Base-by-base conservation (phyloP, 2,797 vertebrate species). In the Helarctos malayanus region DNA sequence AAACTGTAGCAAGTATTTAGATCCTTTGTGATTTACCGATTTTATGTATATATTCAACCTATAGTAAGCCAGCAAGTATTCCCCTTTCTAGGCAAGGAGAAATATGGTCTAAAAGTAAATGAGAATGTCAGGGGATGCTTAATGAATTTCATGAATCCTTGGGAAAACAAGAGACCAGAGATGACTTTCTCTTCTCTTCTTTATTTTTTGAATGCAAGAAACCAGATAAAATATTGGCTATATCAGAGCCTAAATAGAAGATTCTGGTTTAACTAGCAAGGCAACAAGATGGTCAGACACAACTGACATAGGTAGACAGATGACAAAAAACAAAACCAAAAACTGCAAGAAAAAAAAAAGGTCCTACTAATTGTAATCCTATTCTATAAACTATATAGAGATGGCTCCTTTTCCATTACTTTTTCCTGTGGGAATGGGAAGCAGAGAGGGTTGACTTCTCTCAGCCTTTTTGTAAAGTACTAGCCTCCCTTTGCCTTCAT, bases 1-100 rank as follows among this genome's bases (percentile, higher is more conserved):
- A 94, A 96, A 93, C 71, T 73, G 27, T 79, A 94, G 52, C 80
- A 95, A 94, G 83, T 90, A 93, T 94, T 97, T 96, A 96, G 89
- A 93, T 41, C 45, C 86, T 94, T 93, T 93, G 73, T 97, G 83
- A 96, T 93, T 96, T 97, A 75, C 21, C 88, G 91, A 61, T 92
- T 94, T 94, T 96, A 91, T 93, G 45, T 96, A 87, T 96, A 87
- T 96, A 75, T 89, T 92, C 87, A 96, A 78, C 68, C 59, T 54
- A 18, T 94, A 91, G 87, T 95, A 68, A 92, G 84, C 35, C 68
- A 95, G 61, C 29, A 93, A 81, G 11, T 92, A 86, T 85, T 93
- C 10, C 7, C 25, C 49, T 97, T 95, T 57, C 23, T 29, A 86
- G 56, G 27, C n/a, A 88, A 79, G 82, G 38, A 97, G 80, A 90